Evolutionary conservation across 2,113 vertebrate species (phyloP), one percentile per base, ranked within the genome.

Genomic region (Poeciliopsis prolifica): DNA sequence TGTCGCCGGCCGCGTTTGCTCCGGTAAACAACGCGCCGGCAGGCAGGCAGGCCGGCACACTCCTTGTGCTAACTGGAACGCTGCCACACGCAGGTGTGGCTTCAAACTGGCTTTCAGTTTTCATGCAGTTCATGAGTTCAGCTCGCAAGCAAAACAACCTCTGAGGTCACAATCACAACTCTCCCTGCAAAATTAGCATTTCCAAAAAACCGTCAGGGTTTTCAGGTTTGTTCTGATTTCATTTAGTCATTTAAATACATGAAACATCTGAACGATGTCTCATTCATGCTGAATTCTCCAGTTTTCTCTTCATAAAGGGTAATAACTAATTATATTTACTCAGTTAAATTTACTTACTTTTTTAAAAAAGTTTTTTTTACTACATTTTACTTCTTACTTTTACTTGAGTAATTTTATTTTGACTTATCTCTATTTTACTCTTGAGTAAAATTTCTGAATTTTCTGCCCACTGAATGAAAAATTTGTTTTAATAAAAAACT

Each of bases 61-160:
- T 85, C 83, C 85, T 83, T 86, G 82, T 86, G 85, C 84, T 89
- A 71, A 83, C 86, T 92, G 92, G 93, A 88, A 54, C 3, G 10
- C 60, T 72, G 78, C 92, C 91, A 88, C 58, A 40, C 28, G 71
- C 83, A 93, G 92, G 92, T 92, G 92, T 93, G 91, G 90, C 77
- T 79, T 81, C 37, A 54, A 58, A 71, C 65, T 85, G 69, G 65
- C 84, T 69, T 83, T 85, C 65, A 79, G 64, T 83, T 78, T 80
- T 67, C 54, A 42, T 70, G 58, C 14, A 62, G 31, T 48, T 62
- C 10, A 2, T 69, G 60, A 71, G 64, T 28, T 67, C 31, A 29
- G 72, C 14, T 72, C 48, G 29, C 17, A 72, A 61, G 48, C 48
- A 3, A 5, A 0, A 12, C 40, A 66, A 70, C 48, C n/a, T 65